Evolutionary conservation across 1,140 invertebrate species (phyloP), one percentile per base, ranked within the genome.

Genomic region (Antheraea mylitta): DNA sequence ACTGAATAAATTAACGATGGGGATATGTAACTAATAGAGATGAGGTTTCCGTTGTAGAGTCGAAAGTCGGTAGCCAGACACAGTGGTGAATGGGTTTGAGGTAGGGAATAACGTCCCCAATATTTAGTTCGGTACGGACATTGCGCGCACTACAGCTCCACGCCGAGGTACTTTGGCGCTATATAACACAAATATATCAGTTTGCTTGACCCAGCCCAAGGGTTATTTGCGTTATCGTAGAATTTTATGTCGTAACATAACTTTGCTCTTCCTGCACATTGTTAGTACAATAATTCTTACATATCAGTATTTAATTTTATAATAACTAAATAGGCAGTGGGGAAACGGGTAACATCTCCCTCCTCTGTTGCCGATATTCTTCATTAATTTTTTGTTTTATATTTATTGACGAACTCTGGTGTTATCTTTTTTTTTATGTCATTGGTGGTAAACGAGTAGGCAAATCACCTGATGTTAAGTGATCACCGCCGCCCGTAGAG

Each of bases 141-240:
- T 71, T 42, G 62, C 18, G 19, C 19, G 64, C 64, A 58, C 60
- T 59, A 10, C 58, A 69, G 53, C 22, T 58, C 16, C 19, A 58
- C 64, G 36, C 65, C 48, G 22, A 68, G 66, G 58, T 69, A 67
- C 71, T 73, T 69, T 69, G 64, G 65, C 37, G 67, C 66, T 60
- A 59, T n/a, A n/a, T 71, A 66, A 64, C n/a, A 69, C 67, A 69
- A 73, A 73, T 73, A 53, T 53, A 67, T 69, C 66, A 73, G 68
- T 45, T 62, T 45, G 36, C 37, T 64, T 64, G 42, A 61, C 61
- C 61, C 71, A 53, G 61, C 65, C 68, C 58, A 58, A 59, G 5
- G 59, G 62, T 18, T 70, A 68, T 65, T 67, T 48, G 48, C 45
- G n/a, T n/a, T 60, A 53, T 61, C 66, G 64, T 70, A 64, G 72